Percentiles rank a stretch among this genome's conserved stretches.
phyloP scores from a whole-genome alignment of 2,797 vertebrate genomes.

The Carcharodon carcharias region DNA sequence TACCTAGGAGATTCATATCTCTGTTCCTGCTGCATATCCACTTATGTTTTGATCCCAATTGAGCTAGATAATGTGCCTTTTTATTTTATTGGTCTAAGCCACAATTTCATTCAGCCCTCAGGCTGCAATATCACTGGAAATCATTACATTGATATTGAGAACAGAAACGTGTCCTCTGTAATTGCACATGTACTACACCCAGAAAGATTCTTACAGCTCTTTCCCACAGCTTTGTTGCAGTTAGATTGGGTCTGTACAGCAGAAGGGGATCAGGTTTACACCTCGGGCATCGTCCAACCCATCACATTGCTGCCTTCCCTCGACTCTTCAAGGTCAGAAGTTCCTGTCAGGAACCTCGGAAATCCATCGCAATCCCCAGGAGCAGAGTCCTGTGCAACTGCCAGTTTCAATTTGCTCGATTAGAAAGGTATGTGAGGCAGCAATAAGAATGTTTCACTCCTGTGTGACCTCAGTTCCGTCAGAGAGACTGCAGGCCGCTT shows the following conservation, averaged over 20 bases:
- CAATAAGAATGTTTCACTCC: not conserved
- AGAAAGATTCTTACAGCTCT: not conserved
- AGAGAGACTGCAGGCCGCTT: not conserved
- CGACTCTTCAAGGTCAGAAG: not conserved
- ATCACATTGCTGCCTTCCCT: not conserved
- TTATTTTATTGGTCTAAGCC: not conserved
- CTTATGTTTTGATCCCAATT: not conserved
- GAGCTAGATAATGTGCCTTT: not conserved
- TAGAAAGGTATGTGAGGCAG: not conserved
- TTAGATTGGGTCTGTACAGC: not conserved
- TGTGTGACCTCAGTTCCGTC: not conserved
- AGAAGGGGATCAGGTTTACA: not conserved
- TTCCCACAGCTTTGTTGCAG: not conserved
- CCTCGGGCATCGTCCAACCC: not conserved
- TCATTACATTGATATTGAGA: not conserved
- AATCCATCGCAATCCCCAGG: not conserved
- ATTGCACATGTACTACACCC: not conserved
- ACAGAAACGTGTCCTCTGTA: too few species aligned
- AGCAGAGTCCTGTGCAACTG: not conserved
- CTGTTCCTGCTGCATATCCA: not conserved
- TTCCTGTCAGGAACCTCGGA: not conserved
- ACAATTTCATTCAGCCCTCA: not conserved
- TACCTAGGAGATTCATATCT: not conserved
- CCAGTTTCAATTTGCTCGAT: not conserved
- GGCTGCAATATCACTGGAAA: not conserved